Conservation (phyloP, 2,888 invertebrate genomes). For the Agriotes lineatus region DNA sequence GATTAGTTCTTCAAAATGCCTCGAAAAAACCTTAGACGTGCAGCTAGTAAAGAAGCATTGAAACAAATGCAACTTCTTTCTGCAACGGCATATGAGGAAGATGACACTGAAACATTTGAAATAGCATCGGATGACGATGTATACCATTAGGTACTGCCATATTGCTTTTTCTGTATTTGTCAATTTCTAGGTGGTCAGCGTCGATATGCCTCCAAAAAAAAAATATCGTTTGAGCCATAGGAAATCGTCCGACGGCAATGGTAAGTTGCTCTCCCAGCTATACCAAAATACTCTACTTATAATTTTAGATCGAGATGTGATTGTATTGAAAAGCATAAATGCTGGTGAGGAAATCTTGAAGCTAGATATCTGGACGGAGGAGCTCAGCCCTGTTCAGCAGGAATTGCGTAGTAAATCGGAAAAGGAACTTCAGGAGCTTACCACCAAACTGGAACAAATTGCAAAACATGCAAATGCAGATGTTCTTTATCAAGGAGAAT, state of each 20-base stretch:
- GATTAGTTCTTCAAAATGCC: conserved; percentile 31
- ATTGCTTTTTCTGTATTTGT: background rate
- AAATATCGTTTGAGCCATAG: conserved; percentile 61
- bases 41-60: conserved; percentile 63
- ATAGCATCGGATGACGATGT: conserved; percentile 65
- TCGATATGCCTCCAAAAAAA: conserved; percentile 61
- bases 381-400: conserved; percentile 75
- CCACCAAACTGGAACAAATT: conserved; percentile 72
- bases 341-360: conserved; percentile 66
- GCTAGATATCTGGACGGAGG: conserved; percentile 81
- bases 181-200: conserved; percentile 52
- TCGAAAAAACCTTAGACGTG: conserved; percentile 51
- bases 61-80: conserved; percentile 62
- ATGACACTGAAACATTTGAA: conserved; percentile 65
- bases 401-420: conserved; percentile 74
- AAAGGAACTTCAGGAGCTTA: conserved; percentile 76
- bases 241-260: conserved; percentile 61
- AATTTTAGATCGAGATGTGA: conserved; percentile 60
- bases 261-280: conserved; percentile 43
- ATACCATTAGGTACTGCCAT: conserved; percentile 12
- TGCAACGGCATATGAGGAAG: conserved; percentile 62
- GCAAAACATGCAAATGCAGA: conserved; percentile 73
- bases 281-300: background rate
- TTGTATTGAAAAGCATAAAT: conserved; percentile 59
- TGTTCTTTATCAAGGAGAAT: conserved; percentile 76